Evolutionary conservation across 2,113 vertebrate species (phyloP).

Genomic region (Daphoenositta chrysoptera): DNA sequence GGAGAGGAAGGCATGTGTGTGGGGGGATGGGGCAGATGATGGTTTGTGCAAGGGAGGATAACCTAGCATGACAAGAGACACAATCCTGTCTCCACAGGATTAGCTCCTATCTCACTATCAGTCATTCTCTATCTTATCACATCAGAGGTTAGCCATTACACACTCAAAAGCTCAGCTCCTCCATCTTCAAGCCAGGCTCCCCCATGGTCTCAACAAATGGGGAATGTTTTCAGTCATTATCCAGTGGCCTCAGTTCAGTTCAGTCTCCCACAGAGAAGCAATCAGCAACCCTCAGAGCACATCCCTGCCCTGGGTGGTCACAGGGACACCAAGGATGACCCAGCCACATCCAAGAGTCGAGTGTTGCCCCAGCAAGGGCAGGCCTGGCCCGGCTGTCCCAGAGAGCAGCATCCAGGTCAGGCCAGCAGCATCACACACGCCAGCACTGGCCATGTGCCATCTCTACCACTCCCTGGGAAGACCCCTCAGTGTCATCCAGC

Average conservation of each 20-base stretch:
- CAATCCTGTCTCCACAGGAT: background rate
- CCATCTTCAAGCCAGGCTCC: background rate
- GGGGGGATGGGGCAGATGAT: accelerated
- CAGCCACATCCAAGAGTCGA: too few relatives aligned
- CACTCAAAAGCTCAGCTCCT: background rate
- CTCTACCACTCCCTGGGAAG: background rate
- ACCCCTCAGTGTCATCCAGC: background rate
- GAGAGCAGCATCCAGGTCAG: background rate
- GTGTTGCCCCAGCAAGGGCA: background rate
- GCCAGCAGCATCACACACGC: background rate
- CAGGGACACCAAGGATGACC: background rate
- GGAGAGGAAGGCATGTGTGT: background rate
- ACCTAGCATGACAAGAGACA: background rate
- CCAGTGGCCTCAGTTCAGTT: background rate
- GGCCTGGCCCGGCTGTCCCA: background rate
- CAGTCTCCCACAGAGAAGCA: background rate
- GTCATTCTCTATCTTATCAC: too few relatives aligned
- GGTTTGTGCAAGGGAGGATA: background rate
- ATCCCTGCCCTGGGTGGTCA: background rate
- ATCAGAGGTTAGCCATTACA: background rate
- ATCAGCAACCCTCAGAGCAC: background rate
- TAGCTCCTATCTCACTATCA: background rate
- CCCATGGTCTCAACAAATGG: background rate
- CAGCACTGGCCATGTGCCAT: background rate
- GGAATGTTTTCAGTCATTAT: background rate